Conservation (phyloP, 2,797 vertebrate genomes). For the Cyclura pinguis region DNA sequence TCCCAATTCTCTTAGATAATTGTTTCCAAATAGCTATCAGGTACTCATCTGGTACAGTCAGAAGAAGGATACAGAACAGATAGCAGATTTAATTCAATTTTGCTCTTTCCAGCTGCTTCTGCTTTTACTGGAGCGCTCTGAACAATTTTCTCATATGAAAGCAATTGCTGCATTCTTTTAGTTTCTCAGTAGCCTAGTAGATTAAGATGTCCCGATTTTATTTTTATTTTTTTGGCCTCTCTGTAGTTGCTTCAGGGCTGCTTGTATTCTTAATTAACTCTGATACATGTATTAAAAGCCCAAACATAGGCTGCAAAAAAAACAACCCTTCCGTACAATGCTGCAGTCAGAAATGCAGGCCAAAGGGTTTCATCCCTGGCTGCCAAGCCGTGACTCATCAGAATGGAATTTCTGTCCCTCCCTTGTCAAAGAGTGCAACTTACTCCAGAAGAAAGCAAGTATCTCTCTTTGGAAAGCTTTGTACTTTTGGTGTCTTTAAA, state of each 20-base stretch:
- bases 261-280: conserved; percentile 48
- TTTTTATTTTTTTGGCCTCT: conserved; percentile 40
- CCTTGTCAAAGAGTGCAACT: conserved; percentile 69
- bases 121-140: conserved; percentile 39
- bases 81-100: conserved; percentile 43
- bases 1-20: background rate
- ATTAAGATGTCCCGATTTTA: conserved; percentile 2
- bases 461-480: conserved; percentile 65
- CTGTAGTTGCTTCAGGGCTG: conserved; percentile 18
- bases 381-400: conserved; percentile 75
- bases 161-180: conserved; percentile 11
- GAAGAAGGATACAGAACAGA: conserved; percentile 14
- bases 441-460: conserved; percentile 64
- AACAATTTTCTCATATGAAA: conserved; percentile 20
- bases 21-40: conserved; percentile 45
- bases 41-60: conserved; percentile 22
- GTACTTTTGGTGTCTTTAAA: conserved; percentile 54
- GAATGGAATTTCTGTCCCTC: conserved; percentile 74
- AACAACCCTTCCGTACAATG: conserved; percentile 31
- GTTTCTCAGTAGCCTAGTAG: conserved; percentile 27
- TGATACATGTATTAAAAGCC: background rate
- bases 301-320: conserved; percentile 44
- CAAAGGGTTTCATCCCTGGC: conserved; percentile 71
- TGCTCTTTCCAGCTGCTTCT: conserved; percentile 54
- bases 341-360: conserved; percentile 68